A percentile compares a stretch with the other conserved stretches of the same genome.
Evolutionary conservation across 1,140 invertebrate genomes (phyloP).

Genomic region (Anoplophora glabripennis): DNA sequence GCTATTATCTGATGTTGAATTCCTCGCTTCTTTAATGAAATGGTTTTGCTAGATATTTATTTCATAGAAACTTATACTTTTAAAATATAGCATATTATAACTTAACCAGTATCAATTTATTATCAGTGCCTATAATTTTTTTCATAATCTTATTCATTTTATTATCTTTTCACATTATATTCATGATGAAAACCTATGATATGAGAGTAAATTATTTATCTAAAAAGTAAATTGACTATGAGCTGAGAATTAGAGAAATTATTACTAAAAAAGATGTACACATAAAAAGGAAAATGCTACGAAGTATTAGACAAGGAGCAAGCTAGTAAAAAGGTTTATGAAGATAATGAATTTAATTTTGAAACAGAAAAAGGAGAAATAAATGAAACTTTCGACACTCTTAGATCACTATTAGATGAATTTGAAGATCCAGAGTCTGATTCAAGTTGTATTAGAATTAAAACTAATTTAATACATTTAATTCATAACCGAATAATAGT

Average conservation of each 20-base stretch:
- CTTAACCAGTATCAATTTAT: too few species aligned
- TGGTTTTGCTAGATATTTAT: too few species aligned
- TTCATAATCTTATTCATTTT: too few species aligned
- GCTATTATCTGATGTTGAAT: too few species aligned
- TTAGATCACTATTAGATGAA: slow-evolving; percentile 8
- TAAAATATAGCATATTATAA: too few species aligned
- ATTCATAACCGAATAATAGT: slow-evolving; percentile 6
- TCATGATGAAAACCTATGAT: too few species aligned
- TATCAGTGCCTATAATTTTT: too few species aligned
- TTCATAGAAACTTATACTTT: too few species aligned
- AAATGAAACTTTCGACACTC: background rate
- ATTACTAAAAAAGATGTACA: background rate
- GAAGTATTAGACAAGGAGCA: background rate
- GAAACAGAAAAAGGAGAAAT: background rate
- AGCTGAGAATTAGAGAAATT: slow-evolving; percentile 6
- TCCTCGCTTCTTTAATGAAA: too few species aligned
- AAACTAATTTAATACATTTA: slow-evolving; percentile 2
- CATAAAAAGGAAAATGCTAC: slow-evolving; percentile 1
- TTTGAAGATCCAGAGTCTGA: slow-evolving; percentile 7
- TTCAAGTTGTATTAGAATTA: slow-evolving; percentile 3
- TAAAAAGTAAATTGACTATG: too few species aligned
- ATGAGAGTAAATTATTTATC: too few species aligned
- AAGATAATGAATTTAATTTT: background rate
- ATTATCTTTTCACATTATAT: too few species aligned
- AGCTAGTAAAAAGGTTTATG: background rate